phyloP scores from a whole-genome alignment of 2,888 invertebrate genomes.

The Cerastis rubricosa region DNA sequence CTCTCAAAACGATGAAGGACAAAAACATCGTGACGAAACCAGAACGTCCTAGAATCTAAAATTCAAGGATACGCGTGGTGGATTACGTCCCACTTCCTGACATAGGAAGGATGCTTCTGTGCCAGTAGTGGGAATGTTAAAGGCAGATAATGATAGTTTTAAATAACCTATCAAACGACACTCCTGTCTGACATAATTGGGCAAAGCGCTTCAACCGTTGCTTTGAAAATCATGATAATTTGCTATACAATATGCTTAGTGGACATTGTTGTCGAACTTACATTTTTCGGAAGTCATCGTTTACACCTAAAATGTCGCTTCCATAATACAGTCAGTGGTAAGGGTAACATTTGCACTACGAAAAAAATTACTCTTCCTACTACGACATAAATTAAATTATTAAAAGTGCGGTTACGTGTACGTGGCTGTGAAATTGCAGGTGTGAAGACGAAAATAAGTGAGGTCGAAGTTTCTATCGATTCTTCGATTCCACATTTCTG shows the following conservation, averaged over 20 bases:
- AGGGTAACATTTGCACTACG: not conserved
- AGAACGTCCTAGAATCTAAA: not conserved
- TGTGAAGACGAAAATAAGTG: not conserved
- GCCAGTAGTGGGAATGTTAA: not conserved
- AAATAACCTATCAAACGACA: not conserved
- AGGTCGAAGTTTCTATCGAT: not conserved
- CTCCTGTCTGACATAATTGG: not conserved
- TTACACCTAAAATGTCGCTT: not conserved
- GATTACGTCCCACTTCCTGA: not conserved
- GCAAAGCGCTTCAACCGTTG: not conserved
- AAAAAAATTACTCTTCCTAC: not conserved
- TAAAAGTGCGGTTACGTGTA: not conserved
- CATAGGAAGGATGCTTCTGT: not conserved
- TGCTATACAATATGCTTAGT: too few species aligned
- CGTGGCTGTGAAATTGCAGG: not conserved
- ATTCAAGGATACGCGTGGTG: not conserved
- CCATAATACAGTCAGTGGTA: not conserved
- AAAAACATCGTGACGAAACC: not conserved
- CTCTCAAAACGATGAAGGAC: not conserved
- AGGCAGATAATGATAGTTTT: not conserved
- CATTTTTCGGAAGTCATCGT: too few species aligned
- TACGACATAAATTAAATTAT: not conserved
- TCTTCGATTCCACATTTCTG: slow-evolving; percentile 11
- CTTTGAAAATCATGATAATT: not conserved
- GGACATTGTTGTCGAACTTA: too few species aligned